Evolutionary conservation across 2,797 vertebrate genomes (phyloP).

Genomic region (Danio aesculapii): DNA sequence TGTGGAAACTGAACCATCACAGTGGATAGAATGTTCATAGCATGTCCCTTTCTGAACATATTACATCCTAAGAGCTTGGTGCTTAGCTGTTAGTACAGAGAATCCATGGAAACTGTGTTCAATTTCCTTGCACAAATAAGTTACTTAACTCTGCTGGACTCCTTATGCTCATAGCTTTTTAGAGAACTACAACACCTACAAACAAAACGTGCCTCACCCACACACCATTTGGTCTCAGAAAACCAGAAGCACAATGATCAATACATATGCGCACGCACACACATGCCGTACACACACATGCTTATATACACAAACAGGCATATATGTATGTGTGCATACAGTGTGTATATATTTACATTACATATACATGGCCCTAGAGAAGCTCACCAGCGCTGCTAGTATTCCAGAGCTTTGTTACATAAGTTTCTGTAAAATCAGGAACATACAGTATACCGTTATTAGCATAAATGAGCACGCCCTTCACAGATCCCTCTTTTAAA

Average conservation of each 20-base stretch:
- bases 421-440: no score
- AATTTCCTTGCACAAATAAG: conserved; percentile 54
- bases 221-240: conserved; percentile 69
- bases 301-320: no score
- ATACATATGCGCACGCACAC: no score
- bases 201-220: conserved; percentile 66
- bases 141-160: conserved; percentile 58
- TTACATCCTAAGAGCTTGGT: not conserved
- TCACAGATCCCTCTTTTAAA: no score
- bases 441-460: no score
- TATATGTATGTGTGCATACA: no score
- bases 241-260: conserved; percentile 54
- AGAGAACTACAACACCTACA: conserved; percentile 59
- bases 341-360: no score
- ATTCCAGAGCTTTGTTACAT: no score
- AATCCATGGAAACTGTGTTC: conserved; percentile 46
- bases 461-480: no score
- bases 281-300: no score
- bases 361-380: no score
- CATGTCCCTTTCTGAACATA: not conserved
- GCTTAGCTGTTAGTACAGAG: conserved; percentile 17
- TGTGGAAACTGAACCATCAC: not conserved
- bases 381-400: no score
- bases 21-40: not conserved
- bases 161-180: conserved; percentile 58